Base-by-base conservation (phyloP, 2,888 invertebrate species). In the Sisyra nigra region DNA sequence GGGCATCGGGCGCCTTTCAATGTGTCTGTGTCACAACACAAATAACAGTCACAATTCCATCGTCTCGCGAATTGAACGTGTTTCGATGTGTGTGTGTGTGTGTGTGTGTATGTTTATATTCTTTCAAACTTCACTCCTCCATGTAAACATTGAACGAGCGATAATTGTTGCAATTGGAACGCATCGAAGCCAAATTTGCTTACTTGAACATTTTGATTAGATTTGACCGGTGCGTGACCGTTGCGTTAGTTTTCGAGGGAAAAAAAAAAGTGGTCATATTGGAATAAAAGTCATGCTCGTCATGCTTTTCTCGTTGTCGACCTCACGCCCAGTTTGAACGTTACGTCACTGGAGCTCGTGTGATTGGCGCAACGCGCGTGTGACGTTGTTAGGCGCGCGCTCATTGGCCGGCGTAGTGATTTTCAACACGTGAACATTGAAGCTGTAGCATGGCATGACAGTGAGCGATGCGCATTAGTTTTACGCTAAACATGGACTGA, bases 361-460 rank as follows among this genome's bases (percentile, higher is more conserved):
- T 61, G 56, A 65, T 65, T 65, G 64, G 65, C 65, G 63, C 63
- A 65, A 64, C 63, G 52, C 61, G 59, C 59, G 50, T 49, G 57
- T 61, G 61, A 63, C 62, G 62, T 64, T 62, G 62, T 53, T 51
- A 50, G 48, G 49, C 47, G 50, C 50, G 47, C 47, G 50, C 51
- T 47, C 46, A 64, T 65, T 64, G 64, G 65, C 50, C 50, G 51
- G 51, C 46, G 51, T 48, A 52, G 53, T 54, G 57, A 50, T 53
- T 60, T 59, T 58, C 56, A 61, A 64, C 64, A 65, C 63, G 64
- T 64, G 64, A 64, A 60, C 57, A 55, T 58, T 56, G 61, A 60
- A 58, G 58, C 56, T 57, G 58, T 57, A 58, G 49, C 48, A 48
- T 44, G 57, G 61, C 61, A 60, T 62, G 61, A 62, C 61, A 58